Evolutionary conservation across 2,797 vertebrate species (phyloP).

Genomic region (Eulemur rubriventer): DNA sequence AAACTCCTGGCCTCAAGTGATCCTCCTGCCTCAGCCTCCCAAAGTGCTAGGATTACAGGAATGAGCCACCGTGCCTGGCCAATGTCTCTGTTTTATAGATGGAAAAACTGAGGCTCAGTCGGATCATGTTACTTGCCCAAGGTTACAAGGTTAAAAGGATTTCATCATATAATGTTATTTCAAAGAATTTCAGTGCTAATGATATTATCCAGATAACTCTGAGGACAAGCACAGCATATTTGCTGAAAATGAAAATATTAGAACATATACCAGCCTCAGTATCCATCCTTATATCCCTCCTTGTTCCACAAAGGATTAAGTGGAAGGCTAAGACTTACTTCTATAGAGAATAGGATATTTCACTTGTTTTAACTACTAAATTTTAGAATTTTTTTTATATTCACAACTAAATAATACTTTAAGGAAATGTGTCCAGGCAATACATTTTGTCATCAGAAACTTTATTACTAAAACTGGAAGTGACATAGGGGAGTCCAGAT

Average conservation of each 20-base stretch:
- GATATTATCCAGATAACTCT: not conserved
- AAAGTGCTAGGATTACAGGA: no score
- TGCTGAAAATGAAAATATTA: not conserved
- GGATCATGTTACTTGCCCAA: not conserved
- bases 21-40: no score
- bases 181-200: not conserved
- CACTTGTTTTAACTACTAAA: not conserved
- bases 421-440: not conserved
- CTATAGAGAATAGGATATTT: not conserved
- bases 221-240: not conserved
- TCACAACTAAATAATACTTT: not conserved
- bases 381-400: not conserved
- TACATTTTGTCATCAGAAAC: not conserved
- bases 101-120: not conserved
- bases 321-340: not conserved
- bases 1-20: no score
- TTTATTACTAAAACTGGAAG: conserved; percentile 22
- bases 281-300: not conserved
- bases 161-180: not conserved
- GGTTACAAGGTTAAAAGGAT: not conserved
- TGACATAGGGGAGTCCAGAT: not conserved
- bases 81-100: not conserved
- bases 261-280: not conserved
- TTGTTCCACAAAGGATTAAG: not conserved
- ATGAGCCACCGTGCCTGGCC: no score